Conservation (phyloP, 2,113 vertebrate species). For the Paracanthobrama guichenoti region DNA sequence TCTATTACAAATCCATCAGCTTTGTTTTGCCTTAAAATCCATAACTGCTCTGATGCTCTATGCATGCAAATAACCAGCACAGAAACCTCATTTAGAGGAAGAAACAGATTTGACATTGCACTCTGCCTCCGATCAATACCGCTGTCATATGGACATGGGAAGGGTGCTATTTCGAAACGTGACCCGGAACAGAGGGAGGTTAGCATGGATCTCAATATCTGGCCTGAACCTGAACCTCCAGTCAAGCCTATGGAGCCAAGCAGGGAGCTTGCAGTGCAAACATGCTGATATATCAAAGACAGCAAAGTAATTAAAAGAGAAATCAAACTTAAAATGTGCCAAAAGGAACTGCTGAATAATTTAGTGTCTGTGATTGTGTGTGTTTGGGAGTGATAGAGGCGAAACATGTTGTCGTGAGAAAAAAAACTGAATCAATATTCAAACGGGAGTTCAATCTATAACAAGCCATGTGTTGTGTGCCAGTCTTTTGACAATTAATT, state of each 20-base stretch:
- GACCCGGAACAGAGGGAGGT: conserved; percentile 24
- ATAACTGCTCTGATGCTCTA: background rate
- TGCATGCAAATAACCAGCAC: conserved; percentile 45
- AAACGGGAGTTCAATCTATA: conserved; percentile 40
- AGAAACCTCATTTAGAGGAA: background rate
- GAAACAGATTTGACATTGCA: conserved; percentile 38
- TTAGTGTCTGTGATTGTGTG: background rate
- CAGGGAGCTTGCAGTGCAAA: background rate
- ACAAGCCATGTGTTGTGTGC: background rate
- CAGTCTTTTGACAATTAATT: conserved; percentile 42
- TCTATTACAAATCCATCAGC: background rate
- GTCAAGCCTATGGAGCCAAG: background rate
- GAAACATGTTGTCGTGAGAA: conserved; percentile 11
- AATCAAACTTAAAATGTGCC: conserved; percentile 12
- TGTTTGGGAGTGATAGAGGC: conserved; percentile 10
- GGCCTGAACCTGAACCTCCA: conserved; percentile 40
- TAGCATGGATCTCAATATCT: conserved; percentile 2
- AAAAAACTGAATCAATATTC: background rate
- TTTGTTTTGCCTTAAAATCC: background rate
- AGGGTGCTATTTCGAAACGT: conserved; percentile 30
- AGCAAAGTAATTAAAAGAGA: conserved; percentile 20
- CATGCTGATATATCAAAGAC: background rate
- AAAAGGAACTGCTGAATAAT: background rate
- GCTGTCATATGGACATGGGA: conserved; percentile 27
- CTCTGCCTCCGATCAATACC: conserved; percentile 24